A percentile compares a stretch with the other conserved stretches of the same genome.
These are phyloP conservation scores for Pseudeuparius sepicola DNA, from an alignment of 2,888 invertebrate genomes.

Conservation along the genomic window DNA sequence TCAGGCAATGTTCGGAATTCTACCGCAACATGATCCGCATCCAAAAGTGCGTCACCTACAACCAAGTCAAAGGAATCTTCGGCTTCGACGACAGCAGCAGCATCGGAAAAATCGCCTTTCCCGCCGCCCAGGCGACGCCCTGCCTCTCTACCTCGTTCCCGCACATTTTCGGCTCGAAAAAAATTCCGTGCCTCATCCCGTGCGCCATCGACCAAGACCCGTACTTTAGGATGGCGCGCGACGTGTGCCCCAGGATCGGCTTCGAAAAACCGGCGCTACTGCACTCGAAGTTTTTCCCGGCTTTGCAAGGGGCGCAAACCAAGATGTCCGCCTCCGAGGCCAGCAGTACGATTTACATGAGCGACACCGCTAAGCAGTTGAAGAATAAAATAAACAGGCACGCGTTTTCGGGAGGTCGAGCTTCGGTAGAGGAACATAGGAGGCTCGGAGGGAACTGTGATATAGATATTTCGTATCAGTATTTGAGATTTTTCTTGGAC, in stretches of 20 bases:
- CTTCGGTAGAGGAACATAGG: slow-evolving; percentile 88
- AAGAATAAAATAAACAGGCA: slow-evolving; percentile 95
- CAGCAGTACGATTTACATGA: slow-evolving; percentile 90
- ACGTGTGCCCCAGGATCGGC: slow-evolving; percentile 88
- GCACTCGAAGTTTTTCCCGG: slow-evolving; percentile 61
- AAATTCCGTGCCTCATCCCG: slow-evolving; percentile 80
- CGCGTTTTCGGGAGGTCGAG: slow-evolving; percentile 94
- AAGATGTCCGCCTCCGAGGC: slow-evolving; percentile 98
- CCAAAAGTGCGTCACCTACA: slow-evolving; percentile 91
- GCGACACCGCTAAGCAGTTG: slow-evolving; percentile 89
- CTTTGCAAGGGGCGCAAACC: slow-evolving; percentile 86
- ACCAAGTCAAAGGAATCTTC: slow-evolving; percentile 97
- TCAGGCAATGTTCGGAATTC: slow-evolving; percentile 76
- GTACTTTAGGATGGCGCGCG: slow-evolving; percentile 97
- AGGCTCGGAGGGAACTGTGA: slow-evolving; percentile 88
- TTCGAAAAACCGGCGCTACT: slow-evolving; percentile 77
- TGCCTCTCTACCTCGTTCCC: slow-evolving; percentile 86
- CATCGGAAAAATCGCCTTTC: slow-evolving; percentile 95
- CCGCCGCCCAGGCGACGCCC: slow-evolving; percentile 93
- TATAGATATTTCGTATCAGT: slow-evolving; percentile 91
- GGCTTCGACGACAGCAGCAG: slow-evolving; percentile 94
- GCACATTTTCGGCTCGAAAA: slow-evolving; percentile 72
- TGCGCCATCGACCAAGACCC: slow-evolving; percentile 99
- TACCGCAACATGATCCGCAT: slow-evolving; percentile 88
- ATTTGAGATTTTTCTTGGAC: slow-evolving; percentile 88